Conservation (phyloP, 2,113 vertebrate species). For the Neoarius graeffei region DNA sequence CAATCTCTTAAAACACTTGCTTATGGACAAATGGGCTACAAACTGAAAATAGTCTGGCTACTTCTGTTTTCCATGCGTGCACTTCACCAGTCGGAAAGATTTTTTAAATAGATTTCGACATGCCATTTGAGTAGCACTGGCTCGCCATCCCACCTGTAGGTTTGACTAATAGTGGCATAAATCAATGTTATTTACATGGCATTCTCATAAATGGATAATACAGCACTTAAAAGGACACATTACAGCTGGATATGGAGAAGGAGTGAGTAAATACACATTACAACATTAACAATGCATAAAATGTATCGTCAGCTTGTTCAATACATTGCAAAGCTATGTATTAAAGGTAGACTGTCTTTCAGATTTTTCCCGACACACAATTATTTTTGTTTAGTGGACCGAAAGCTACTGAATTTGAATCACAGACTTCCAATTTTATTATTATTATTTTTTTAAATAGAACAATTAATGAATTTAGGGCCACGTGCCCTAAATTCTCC, state of each 20-base stretch:
- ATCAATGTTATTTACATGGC: neutral
- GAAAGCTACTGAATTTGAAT: no score
- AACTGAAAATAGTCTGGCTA: constrained; percentile 33
- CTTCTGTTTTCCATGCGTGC: constrained; percentile 50
- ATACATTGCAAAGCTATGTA: neutral
- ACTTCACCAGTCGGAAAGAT: constrained; percentile 30
- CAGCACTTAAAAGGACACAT: neutral
- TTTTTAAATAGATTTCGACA: constrained; percentile 23
- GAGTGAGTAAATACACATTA: neutral
- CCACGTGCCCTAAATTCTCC: no score
- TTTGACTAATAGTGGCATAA: constrained; percentile 4
- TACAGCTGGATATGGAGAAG: neutral
- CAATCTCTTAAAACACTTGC: constrained; percentile 6
- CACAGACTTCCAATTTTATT: no score
- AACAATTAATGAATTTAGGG: no score
- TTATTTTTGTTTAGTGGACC: no score
- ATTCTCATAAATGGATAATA: neutral
- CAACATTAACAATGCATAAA: neutral
- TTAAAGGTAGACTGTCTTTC: no score
- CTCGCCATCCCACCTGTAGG: neutral
- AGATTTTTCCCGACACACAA: no score
- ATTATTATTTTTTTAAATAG: no score
- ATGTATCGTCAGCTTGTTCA: neutral
- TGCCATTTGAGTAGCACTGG: neutral
- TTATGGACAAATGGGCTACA: neutral